A percentile compares a stretch with the other conserved stretches of the same genome.
Conservation (phyloP, 2,888 invertebrate genomes). For the Caenorhabditis sp. region DNA sequence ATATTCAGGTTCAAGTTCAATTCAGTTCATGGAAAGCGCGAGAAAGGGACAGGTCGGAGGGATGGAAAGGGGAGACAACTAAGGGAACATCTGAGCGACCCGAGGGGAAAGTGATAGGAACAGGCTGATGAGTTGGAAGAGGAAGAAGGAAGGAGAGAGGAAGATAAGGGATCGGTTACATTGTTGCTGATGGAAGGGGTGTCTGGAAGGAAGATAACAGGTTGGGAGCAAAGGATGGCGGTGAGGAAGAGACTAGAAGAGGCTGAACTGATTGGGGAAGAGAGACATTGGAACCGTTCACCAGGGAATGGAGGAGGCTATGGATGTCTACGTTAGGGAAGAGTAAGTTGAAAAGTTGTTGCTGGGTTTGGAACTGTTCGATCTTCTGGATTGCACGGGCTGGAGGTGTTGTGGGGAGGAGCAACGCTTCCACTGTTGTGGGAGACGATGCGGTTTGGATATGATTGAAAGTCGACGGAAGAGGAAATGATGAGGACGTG, state of each 20-base stretch:
- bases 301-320: slow-evolving; percentile 8
- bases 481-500: not conserved
- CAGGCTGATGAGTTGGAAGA: no score
- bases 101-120: slow-evolving; percentile 27
- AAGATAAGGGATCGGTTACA: slow-evolving; percentile 7
- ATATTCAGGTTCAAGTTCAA: no score
- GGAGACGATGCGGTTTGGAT: slow-evolving; percentile 36
- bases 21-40: not conserved
- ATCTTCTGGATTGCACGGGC: slow-evolving; percentile 36
- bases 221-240: slow-evolving; percentile 25
- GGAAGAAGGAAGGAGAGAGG: not conserved
- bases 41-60: not conserved
- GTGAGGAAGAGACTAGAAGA: slow-evolving; percentile 11
- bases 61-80: not conserved
- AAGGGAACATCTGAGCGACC: slow-evolving; percentile 17
- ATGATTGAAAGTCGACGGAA: slow-evolving; percentile 4
- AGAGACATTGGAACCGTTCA: not conserved
- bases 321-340: slow-evolving; percentile 23
- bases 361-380: slow-evolving; percentile 31
- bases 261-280: slow-evolving; percentile 15
- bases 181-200: slow-evolving; percentile 28
- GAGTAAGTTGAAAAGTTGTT: not conserved
- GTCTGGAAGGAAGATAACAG: slow-evolving; percentile 26
- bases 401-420: slow-evolving; percentile 30
- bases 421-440: slow-evolving; percentile 18